Evolutionary conservation across 2,797 vertebrate species (phyloP), one percentile per base, ranked within the genome.

Genomic region (Triplophysa bombifrons): DNA sequence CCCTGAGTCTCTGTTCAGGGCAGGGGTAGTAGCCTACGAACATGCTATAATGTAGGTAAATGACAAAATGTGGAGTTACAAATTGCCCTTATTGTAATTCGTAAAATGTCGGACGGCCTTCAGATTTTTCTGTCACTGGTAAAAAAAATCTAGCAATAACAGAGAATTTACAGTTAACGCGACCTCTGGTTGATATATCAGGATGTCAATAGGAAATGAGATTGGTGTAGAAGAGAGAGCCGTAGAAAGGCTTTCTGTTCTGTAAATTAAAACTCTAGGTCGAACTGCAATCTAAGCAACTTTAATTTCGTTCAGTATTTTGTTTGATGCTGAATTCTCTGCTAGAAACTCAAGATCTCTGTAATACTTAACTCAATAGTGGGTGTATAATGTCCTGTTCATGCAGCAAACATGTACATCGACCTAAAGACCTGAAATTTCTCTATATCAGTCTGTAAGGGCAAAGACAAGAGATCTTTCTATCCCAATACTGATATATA

Each of bases 401-500:
- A 46, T 10, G 9, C 48, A 50, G 48, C 48, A 50, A 50, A 73
- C 55, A 67, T 22, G 12, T 30, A 14, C 13, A 13, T n/a, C 58
- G 38, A 46, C 58, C 22, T 27, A 51, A 10, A 8, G 46, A 48
- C 14, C 12, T 25, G 34, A 44, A 55, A 63, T 63, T 34, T 34
- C 73, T 48, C 20, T 14, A 63, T 16, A 63, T 67, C 20, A 19
- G 70, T 71, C 51, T 72, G 53, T 56, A 22, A 58, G 41, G 8
- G 27, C 61, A 38, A 10, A 38, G 16, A 64, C 30, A 64, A 9
- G 8, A 64, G 14, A 64, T 38, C 17, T 34, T 17, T 27, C 13
- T 2, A 9, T n/a, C 16, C 6, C 4, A 63, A 38, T 19, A 64
- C 61, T 34, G 25, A 30, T 30, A 27, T 46, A 46, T 2, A 44